A percentile compares a stretch with the other conserved stretches of the same genome.
Evolutionary conservation across 2,888 invertebrate genomes (phyloP).

Genomic region (Euclidia mi): DNA sequence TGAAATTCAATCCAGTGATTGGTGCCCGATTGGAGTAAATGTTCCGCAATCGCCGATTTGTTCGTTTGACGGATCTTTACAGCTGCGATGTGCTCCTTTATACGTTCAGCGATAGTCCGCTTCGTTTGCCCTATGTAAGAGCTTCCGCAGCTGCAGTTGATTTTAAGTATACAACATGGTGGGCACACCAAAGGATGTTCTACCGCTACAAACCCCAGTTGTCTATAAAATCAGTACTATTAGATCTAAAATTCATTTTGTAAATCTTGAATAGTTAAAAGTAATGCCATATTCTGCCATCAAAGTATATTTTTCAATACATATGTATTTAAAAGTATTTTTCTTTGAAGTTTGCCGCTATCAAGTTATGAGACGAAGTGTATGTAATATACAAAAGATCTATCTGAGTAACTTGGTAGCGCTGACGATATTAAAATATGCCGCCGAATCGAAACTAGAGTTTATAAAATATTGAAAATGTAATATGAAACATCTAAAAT

Average conservation of each 20-base stretch:
- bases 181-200: too few species aligned
- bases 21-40: too few species aligned
- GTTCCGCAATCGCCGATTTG: too few species aligned
- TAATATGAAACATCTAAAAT: too few species aligned
- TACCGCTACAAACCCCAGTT: conserved; percentile 47
- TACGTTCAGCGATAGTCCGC: too few species aligned
- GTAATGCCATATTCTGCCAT: conserved; percentile 54
- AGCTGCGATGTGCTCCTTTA: too few species aligned
- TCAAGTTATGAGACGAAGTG: background rate
- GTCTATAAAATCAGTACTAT: conserved; percentile 44
- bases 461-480: too few species aligned
- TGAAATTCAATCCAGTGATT: too few species aligned
- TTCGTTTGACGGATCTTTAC: too few species aligned
- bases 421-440: background rate
- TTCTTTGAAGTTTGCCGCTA: background rate
- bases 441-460: background rate
- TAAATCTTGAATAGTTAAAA: conserved; percentile 38
- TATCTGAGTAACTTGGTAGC: background rate
- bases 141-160: conserved; percentile 68
- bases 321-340: background rate
- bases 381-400: background rate
- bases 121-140: too few species aligned
- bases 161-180: conserved; percentile 61
- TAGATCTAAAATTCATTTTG: conserved; percentile 48
- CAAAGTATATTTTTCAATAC: conserved; percentile 14